A percentile compares a stretch with the other conserved stretches of the same genome.
Conservation (phyloP, 2,797 vertebrate genomes). For the Sarcoramphus papa region DNA sequence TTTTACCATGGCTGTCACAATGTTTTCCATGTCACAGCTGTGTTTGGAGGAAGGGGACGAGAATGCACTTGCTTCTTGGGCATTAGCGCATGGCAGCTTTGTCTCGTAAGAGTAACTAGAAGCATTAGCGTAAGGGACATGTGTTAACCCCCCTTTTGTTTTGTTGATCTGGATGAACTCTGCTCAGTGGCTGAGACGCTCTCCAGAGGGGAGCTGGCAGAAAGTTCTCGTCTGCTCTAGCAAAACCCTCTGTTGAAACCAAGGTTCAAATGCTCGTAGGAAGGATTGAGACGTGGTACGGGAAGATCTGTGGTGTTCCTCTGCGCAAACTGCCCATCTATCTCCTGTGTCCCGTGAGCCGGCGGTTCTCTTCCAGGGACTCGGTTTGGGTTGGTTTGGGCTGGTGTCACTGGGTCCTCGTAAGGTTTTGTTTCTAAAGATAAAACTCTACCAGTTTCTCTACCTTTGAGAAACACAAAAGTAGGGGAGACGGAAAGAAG, state of each 20-base stretch:
- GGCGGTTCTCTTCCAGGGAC: no score
- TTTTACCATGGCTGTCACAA: background rate
- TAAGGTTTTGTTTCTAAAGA: background rate
- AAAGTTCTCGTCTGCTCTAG: background rate
- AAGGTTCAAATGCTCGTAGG: no score
- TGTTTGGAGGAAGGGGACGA: background rate
- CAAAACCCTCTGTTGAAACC: background rate
- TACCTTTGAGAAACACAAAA: background rate
- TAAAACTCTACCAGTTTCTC: background rate
- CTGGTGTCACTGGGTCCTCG: accelerated
- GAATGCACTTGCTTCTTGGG: background rate
- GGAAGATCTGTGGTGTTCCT: accelerated
- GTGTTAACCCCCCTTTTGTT: background rate
- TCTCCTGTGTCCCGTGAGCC: accelerated
- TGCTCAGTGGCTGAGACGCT: background rate
- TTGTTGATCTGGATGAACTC: background rate
- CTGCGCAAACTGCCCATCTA: background rate
- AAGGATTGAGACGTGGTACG: accelerated
- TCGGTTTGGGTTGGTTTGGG: background rate
- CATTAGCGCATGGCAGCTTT: background rate
- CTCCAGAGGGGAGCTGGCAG: background rate
- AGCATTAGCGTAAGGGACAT: background rate
- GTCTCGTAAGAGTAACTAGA: background rate
- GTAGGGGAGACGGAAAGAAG: background rate
- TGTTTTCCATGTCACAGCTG: background rate